Conservation (phyloP, 2,888 invertebrate genomes). For the Catocala fraxini region DNA sequence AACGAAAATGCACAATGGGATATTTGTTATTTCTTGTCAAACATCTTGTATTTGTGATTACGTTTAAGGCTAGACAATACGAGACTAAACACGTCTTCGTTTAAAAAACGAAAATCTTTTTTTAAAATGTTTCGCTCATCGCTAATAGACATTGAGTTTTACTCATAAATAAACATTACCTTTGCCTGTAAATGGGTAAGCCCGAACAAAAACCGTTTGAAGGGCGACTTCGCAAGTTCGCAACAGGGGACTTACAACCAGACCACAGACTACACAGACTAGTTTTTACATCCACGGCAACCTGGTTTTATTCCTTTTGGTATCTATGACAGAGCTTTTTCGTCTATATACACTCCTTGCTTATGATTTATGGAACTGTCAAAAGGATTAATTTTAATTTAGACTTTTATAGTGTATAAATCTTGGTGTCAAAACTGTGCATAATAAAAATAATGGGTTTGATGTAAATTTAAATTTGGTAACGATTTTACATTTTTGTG, state of each 20-base stretch:
- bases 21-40: conserved; percentile 8
- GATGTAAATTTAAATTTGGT: conserved; percentile 10
- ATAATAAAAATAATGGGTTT: conserved; percentile 11
- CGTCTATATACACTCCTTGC: conserved; percentile 3
- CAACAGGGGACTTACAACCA: conserved; percentile 32
- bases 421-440: conserved; percentile 12
- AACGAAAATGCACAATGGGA: background rate
- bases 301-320: conserved; percentile 37
- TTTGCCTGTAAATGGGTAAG: conserved; percentile 67
- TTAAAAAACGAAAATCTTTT: conserved; percentile 23
- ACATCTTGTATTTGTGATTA: conserved; percentile 5
- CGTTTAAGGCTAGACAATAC: conserved; percentile 26
- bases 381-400: conserved; percentile 29
- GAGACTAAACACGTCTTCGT: conserved; percentile 21
- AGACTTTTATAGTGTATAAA: conserved; percentile 13
- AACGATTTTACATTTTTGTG: conserved; percentile 14
- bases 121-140: conserved; percentile 19
- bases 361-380: conserved; percentile 33
- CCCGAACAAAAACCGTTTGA: conserved; percentile 60
- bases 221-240: conserved; percentile 55
- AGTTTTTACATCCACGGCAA: conserved; percentile 41
- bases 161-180: conserved; percentile 76
- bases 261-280: conserved; percentile 51
- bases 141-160: conserved; percentile 52
- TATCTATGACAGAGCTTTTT: conserved; percentile 30